Evolutionary conservation across 2,113 vertebrate species (phyloP), one percentile per base, ranked within the genome.

Genomic region (Nanger granti): DNA sequence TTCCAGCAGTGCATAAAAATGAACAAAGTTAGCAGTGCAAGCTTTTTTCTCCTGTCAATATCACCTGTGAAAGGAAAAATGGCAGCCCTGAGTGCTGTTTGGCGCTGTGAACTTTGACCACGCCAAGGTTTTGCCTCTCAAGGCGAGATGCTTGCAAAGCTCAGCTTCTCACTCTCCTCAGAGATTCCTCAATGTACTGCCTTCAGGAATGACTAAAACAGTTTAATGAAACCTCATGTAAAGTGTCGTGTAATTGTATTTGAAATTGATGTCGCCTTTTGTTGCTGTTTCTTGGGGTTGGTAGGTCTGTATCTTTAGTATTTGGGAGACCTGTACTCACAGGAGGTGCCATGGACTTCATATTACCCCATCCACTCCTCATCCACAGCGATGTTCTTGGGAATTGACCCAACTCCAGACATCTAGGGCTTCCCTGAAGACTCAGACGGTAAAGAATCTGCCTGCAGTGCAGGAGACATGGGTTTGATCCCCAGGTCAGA

Each of bases 401-500:
- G 20, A 84, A 55, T 0, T 84, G 82, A 85, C 34, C 34, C 82
- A 55, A 15, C 7, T 85, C 20, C 34, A 55, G 52, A 55, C 34
- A 55, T 55, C 52, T 55, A 13, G n/a, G 69, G n/a, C 37, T 76
- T 76, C 22, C 69, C 69, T 76, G 69, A 26, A 7, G n/a, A 76
- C 37, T 76, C 11, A 41, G n/a, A 76, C 0, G 5, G 20, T 76
- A 76, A 41, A 24, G 20, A 76, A 76, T 73, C 69, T 76, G n/a
- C 37, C 5, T 0, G 0, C n/a, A 7, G 0, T 41, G 69, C 37
- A 26, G 69, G 69, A 76, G 69, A 41, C 20, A 41, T 26, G n/a
- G 22, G 20, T 13, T 76, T 0, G 1, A 41, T 76, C 22, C 1
- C 69, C 11, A 24, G 69, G 37, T 76, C 37, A 6, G 10, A 76